These are phyloP conservation scores for Thamnophis elegans DNA, from an alignment of 2,797 vertebrate species.

Conservation along the genomic window DNA sequence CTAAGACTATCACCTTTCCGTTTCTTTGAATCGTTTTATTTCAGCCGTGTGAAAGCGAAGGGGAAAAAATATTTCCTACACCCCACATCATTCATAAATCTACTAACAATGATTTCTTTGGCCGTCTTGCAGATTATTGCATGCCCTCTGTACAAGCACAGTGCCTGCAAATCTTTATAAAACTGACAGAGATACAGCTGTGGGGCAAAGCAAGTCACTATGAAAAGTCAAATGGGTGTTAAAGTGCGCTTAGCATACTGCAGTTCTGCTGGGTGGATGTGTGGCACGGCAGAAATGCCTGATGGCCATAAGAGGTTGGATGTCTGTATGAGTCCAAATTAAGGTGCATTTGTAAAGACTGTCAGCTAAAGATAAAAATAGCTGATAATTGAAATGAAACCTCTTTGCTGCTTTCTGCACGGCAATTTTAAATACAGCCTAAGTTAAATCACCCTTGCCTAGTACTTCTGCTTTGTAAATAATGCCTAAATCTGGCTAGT, in stretches of 20 bases:
- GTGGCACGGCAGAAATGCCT: background rate
- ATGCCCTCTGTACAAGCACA: background rate
- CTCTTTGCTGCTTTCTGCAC: conserved; percentile 31
- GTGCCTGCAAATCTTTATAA: too few relatives aligned
- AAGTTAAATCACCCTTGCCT: conserved; percentile 34
- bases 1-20: background rate
- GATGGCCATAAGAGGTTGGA: background rate
- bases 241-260: conserved; percentile 5
- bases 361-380: conserved; percentile 31
- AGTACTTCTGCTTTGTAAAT: conserved; percentile 33
- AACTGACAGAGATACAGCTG: background rate
- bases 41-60: background rate
- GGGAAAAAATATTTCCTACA: background rate
- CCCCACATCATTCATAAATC: background rate
- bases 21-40: background rate
- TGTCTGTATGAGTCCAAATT: conserved; percentile 29
- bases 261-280: background rate
- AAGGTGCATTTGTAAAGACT: background rate
- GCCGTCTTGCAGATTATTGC: background rate
- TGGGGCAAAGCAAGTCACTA: background rate
- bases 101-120: background rate
- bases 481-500: background rate
- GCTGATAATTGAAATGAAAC: conserved; percentile 15
- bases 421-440: conserved; percentile 16
- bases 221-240: background rate